Percentiles rank a stretch among this genome's conserved stretches.
phyloP scores from a whole-genome alignment of 2,797 vertebrate species.

The Crypturellus tataupa region DNA sequence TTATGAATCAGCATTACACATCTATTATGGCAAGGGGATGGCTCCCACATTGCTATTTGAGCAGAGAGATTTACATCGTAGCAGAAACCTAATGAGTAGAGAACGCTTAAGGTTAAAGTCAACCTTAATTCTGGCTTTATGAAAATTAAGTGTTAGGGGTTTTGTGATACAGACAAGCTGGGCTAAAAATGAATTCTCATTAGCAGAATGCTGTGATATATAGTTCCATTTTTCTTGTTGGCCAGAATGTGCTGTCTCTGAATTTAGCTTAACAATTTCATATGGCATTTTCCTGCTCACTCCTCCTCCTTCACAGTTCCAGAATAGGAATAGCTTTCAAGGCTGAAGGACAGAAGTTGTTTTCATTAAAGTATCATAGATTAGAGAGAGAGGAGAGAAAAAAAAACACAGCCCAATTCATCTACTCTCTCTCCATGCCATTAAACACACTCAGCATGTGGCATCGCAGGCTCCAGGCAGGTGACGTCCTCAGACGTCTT shows the following conservation, averaged over 20 bases:
- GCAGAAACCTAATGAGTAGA: not conserved
- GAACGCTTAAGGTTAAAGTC: slow-evolving; percentile 15
- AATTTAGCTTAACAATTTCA: slow-evolving; percentile 50
- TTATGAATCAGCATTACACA: slow-evolving; percentile 43
- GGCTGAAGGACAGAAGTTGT: slow-evolving; percentile 60
- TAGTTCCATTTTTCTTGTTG: not conserved
- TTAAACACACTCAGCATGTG: slow-evolving; percentile 7
- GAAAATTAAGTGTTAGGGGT: slow-evolving; percentile 32
- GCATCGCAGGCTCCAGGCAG: not conserved
- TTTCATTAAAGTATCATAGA: slow-evolving; percentile 47
- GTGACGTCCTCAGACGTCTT: slow-evolving; percentile 23
- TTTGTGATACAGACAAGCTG: slow-evolving; percentile 29
- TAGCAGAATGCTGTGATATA: slow-evolving; percentile 10
- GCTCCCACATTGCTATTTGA: slow-evolving; percentile 3
- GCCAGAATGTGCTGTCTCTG: slow-evolving; percentile 16
- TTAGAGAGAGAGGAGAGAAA: not conserved
- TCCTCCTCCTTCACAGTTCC: slow-evolving; percentile 63
- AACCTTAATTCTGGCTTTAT: slow-evolving; percentile 42
- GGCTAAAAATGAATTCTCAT: slow-evolving; percentile 67
- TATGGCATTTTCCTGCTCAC: slow-evolving; percentile 14
- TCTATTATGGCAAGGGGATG: not conserved
- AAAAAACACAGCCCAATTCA: not conserved
- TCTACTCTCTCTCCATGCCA: not conserved
- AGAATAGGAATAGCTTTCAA: slow-evolving; percentile 61
- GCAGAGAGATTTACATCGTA: slow-evolving; percentile 18